A percentile compares a stretch with the other conserved stretches of the same genome.
Evolutionary conservation across 2,113 vertebrate species (phyloP).

Genomic region (Erythrolamprus reginae): DNA sequence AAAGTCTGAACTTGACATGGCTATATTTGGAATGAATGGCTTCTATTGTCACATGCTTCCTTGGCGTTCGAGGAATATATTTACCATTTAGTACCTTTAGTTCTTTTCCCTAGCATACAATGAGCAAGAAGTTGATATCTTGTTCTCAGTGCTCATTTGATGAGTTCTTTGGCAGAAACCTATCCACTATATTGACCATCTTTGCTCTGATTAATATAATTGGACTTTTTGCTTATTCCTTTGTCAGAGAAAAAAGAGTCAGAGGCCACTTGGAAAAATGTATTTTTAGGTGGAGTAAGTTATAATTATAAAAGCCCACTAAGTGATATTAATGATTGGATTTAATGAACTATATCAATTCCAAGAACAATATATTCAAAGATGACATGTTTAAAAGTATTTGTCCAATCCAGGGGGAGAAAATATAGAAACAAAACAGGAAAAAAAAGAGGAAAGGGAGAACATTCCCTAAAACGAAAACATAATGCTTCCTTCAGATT

Average conservation of each 20-base stretch:
- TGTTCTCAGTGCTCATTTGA: not conserved
- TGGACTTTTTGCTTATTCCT: not conserved
- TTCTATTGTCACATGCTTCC: not conserved
- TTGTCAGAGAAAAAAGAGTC: not conserved
- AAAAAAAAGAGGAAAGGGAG: not conserved
- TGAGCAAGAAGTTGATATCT: not conserved
- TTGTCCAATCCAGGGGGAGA: not conserved
- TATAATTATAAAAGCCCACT: not conserved
- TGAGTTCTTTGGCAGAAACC: not conserved
- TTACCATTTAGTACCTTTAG: not conserved
- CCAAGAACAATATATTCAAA: not conserved
- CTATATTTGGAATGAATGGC: not conserved
- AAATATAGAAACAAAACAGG: not conserved
- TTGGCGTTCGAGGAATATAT: not conserved
- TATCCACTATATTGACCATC: not conserved
- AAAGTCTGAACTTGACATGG: not conserved
- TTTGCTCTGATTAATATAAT: not conserved
- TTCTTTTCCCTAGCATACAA: not conserved
- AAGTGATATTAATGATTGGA: not conserved
- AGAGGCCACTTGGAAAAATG: not conserved
- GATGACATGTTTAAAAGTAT: not conserved
- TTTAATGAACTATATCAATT: not conserved
- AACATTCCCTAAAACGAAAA: not conserved
- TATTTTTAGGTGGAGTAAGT: not conserved
- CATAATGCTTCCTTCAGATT: not conserved